Conservation (phyloP, 2,888 invertebrate species). For the Rhogogaster chlorosoma region DNA sequence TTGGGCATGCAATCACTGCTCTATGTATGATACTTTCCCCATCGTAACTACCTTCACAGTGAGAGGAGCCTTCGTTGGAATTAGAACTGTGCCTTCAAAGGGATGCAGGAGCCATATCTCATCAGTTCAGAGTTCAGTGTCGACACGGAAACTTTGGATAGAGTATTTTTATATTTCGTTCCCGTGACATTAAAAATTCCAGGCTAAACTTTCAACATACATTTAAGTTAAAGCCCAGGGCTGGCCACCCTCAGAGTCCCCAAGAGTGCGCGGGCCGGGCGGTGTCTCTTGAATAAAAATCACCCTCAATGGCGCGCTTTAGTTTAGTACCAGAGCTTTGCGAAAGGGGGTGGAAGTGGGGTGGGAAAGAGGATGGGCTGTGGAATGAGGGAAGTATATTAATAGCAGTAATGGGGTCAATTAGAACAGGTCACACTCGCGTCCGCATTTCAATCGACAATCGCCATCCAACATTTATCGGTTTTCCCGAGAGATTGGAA, state of each 20-base stretch:
- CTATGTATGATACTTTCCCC: neutral
- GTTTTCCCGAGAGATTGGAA: conserved; percentile 17
- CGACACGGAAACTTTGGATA: conserved; percentile 44
- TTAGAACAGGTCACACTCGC: conserved; percentile 56
- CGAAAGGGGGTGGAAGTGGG: conserved; percentile 64
- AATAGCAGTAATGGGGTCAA: conserved; percentile 66
- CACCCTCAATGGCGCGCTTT: conserved; percentile 75
- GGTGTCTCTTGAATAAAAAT: conserved; percentile 77
- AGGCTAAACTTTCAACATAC: conserved; percentile 74
- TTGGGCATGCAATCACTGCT: neutral
- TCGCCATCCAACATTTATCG: conserved; percentile 20
- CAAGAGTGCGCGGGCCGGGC: conserved; percentile 63
- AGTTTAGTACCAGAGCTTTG: conserved; percentile 68
- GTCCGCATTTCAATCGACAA: conserved; percentile 38
- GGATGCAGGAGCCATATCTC: conserved; percentile 10
- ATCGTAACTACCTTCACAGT: neutral
- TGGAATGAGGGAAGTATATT: conserved; percentile 61
- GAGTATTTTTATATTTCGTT: conserved; percentile 74
- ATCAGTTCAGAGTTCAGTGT: conserved; percentile 36
- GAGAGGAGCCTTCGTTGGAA: neutral
- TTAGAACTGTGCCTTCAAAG: neutral
- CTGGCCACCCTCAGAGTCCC: conserved; percentile 52
- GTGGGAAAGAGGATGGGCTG: conserved; percentile 51
- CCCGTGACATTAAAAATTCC: conserved; percentile 74
- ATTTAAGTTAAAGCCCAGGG: conserved; percentile 73